These are phyloP conservation scores for Microtus oregoni DNA, from an alignment of 2,113 vertebrate genomes.

Conservation along the genomic window DNA sequence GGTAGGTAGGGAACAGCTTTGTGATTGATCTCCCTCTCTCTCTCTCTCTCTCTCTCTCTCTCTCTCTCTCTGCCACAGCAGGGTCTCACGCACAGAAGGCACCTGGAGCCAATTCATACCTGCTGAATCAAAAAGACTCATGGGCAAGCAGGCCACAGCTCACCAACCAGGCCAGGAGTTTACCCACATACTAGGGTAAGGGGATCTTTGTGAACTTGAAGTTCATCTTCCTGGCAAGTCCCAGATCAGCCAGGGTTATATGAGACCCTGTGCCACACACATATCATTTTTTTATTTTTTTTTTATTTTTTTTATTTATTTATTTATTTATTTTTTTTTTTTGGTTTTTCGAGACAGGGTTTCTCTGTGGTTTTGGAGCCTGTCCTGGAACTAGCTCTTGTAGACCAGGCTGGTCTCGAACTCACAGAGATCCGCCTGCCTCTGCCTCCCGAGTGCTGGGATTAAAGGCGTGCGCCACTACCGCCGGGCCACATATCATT, in stretches of 20 bases:
- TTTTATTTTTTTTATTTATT: no score
- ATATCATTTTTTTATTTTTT: no score
- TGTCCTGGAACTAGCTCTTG: no score
- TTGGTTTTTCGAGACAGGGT: no score
- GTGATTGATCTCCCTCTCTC: rapidly evolving
- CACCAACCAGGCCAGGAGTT: not conserved
- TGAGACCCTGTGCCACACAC: not conserved
- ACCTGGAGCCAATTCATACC: not conserved
- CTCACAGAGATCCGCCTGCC: no score
- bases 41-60: not conserved
- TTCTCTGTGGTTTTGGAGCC: no score
- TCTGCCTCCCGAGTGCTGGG: no score
- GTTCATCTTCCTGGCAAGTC: not conserved
- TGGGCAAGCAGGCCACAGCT: not conserved
- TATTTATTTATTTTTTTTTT: no score
- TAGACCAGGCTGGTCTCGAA: no score
- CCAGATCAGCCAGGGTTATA: not conserved
- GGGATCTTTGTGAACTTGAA: not conserved
- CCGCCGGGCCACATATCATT: not conserved
- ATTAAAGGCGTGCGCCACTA: no score
- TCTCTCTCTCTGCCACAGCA: not conserved
- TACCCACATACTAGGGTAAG: not conserved
- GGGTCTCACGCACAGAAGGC: not conserved
- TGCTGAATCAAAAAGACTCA: not conserved
- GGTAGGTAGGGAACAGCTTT: not conserved